Evolutionary conservation across 2,888 invertebrate species (phyloP).

Genomic region (Rhyacophila evoluta): DNA sequence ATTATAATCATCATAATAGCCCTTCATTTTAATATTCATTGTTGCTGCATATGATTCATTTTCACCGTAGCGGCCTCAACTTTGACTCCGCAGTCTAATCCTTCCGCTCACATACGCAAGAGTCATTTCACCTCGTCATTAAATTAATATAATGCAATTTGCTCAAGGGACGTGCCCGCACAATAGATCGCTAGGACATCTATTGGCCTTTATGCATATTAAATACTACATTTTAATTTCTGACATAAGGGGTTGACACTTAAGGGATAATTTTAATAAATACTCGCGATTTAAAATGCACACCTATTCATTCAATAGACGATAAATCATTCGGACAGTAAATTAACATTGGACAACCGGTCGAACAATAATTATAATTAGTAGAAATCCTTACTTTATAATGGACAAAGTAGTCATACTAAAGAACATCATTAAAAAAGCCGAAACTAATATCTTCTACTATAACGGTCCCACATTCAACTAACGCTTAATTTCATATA

Average conservation of each 20-base stretch:
- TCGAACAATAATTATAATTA: too few species aligned
- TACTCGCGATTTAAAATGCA: neutral
- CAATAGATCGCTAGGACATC: conserved; percentile 37
- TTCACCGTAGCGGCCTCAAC: conserved; percentile 20
- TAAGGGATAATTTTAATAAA: conserved; percentile 26
- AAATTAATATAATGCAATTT: conserved; percentile 50
- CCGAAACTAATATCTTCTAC: too few species aligned
- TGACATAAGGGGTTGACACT: conserved; percentile 30
- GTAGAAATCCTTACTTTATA: too few species aligned
- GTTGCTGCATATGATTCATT: conserved; percentile 49
- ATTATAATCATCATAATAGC: conserved; percentile 54
- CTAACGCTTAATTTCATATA: too few species aligned
- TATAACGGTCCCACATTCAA: too few species aligned
- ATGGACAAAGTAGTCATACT: too few species aligned
- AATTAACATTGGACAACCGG: neutral
- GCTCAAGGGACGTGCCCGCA: conserved; percentile 43
- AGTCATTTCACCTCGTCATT: conserved; percentile 31
- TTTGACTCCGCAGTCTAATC: conserved; percentile 23
- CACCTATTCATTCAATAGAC: conserved; percentile 3
- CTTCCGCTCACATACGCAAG: conserved; percentile 17
- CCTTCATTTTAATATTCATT: conserved; percentile 55
- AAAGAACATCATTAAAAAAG: too few species aligned
- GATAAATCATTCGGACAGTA: neutral
- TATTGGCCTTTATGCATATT: conserved; percentile 52
- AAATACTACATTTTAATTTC: conserved; percentile 53